These are phyloP conservation scores for Pecten maximus DNA, from an alignment of 2,888 invertebrate genomes.

Conservation along the genomic window DNA sequence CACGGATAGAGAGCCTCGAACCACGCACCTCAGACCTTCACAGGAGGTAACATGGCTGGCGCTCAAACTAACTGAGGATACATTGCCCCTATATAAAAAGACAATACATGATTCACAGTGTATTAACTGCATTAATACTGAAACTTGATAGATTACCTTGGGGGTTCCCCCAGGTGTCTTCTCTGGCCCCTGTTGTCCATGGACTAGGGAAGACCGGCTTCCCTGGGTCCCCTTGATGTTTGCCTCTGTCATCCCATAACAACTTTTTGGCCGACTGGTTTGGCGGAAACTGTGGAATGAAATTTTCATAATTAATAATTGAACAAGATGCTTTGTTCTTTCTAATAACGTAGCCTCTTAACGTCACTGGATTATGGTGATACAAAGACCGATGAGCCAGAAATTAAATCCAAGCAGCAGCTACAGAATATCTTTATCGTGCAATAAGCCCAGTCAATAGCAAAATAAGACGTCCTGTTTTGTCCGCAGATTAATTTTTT, in stretches of 20 bases:
- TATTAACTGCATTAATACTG: background rate
- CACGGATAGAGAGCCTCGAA: too few relatives aligned
- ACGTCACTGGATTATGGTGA: background rate
- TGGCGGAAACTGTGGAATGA: background rate
- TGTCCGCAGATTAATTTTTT: too few relatives aligned
- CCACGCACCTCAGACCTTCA: too few relatives aligned
- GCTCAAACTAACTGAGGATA: too few relatives aligned
- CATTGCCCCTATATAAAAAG: too few relatives aligned
- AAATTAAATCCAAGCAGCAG: too few relatives aligned
- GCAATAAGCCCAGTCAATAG: too few relatives aligned
- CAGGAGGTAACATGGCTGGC: too few relatives aligned
- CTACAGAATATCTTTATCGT: too few relatives aligned
- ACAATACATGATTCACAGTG: too few relatives aligned
- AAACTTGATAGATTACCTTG: constrained; percentile 36
- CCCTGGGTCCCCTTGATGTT: constrained; percentile 59
- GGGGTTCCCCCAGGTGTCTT: constrained; percentile 66
- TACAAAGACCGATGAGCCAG: too few relatives aligned
- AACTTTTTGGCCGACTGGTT: constrained; percentile 60
- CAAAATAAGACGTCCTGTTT: too few relatives aligned
- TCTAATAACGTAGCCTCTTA: background rate
- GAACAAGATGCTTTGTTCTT: background rate
- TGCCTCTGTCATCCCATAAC: constrained; percentile 67
- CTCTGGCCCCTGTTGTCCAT: constrained; percentile 73
- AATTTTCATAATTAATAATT: background rate
- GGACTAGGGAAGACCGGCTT: constrained; percentile 74